Base-by-base conservation (phyloP, 2,113 vertebrate species). In the Ceuthmochares aereus region DNA sequence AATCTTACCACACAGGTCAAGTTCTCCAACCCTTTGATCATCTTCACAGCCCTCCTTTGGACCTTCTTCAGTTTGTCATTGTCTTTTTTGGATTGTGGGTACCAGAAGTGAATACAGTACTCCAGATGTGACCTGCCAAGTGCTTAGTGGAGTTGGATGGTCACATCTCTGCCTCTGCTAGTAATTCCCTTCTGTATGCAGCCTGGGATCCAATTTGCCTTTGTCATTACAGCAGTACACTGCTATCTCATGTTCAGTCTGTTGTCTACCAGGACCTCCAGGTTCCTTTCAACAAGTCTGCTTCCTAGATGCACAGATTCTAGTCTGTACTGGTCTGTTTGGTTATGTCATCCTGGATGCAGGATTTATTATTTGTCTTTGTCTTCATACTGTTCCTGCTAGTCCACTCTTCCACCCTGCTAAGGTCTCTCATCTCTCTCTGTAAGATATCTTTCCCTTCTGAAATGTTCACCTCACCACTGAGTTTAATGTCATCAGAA, bases 141-240 rank as follows among this genome's bases (percentile, higher is more conserved):
- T 12, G 4, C 40, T 72, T 36, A n/a, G 21, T 8, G 32, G 9
- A 19, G 18, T 3, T 19, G 6, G 19, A 18, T 77, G 42, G 30
- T 58, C 42, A 17, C 0, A 0, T 7, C 42, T 23, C 30, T 40
- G 1, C 34, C 15, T 56, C 22, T 64, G 30, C 12, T 63, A 51
- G 21, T 63, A 45, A 2, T 18, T 29, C 0, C 16, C 10, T 7
- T 25, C 29, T 0, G 1, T 14, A 40, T 34, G 36, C 19, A 49
- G 49, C 9, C 22, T 0, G 0, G 52, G 7, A 42, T 25, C 3
- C 1, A 3, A 26, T 72, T 43, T 52, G 17, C 30, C 27, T 59
- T 27, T 66, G 10, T 2, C 59, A 4, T 3, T 88, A 6, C 29
- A 52, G 21, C 1, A 1, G 1, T 1, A 0, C 17, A 6, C 9